Percentiles rank a stretch among this genome's conserved stretches.
Conservation (phyloP, 2,797 vertebrate genomes). For the Taenioides sp. region DNA sequence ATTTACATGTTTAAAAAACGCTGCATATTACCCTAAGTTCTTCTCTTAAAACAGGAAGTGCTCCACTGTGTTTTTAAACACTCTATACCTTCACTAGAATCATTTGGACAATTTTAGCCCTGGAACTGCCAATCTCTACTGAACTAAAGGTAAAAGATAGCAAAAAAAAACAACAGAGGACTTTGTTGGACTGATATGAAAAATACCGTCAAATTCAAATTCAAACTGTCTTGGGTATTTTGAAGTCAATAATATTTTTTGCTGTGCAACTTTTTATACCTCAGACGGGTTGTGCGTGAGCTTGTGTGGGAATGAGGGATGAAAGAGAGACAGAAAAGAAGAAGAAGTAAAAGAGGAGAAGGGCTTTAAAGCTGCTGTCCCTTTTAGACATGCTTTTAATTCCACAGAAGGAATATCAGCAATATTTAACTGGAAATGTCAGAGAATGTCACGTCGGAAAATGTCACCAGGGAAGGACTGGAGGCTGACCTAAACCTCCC, state of each 20-base stretch:
- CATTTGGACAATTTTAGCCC: too few species aligned
- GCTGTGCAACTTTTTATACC: constrained; percentile 55
- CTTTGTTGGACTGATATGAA: too few species aligned
- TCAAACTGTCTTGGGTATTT: background rate
- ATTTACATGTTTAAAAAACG: too few species aligned
- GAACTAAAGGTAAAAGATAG: too few species aligned
- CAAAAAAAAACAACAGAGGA: too few species aligned
- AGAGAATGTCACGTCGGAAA: constrained; percentile 88
- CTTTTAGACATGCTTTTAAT: constrained; percentile 83
- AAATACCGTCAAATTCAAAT: background rate
- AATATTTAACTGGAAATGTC: constrained; percentile 92
- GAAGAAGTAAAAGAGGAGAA: constrained; percentile 21
- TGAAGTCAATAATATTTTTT: constrained; percentile 1
- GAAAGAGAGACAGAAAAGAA: constrained; percentile 26
- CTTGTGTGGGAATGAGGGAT: constrained; percentile 49
- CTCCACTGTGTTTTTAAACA: too few species aligned
- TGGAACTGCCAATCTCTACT: too few species aligned
- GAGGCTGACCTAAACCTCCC: constrained; percentile 73
- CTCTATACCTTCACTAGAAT: too few species aligned
- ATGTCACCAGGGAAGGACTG: constrained; percentile 80
- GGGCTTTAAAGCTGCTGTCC: constrained; percentile 70
- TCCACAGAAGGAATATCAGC: constrained; percentile 81
- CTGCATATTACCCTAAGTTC: too few species aligned
- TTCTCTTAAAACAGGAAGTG: too few species aligned
- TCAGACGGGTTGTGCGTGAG: constrained; percentile 60